These are phyloP conservation scores for Ciconia nigra DNA, from an alignment of 2,797 vertebrate species.

Conservation along the genomic window DNA sequence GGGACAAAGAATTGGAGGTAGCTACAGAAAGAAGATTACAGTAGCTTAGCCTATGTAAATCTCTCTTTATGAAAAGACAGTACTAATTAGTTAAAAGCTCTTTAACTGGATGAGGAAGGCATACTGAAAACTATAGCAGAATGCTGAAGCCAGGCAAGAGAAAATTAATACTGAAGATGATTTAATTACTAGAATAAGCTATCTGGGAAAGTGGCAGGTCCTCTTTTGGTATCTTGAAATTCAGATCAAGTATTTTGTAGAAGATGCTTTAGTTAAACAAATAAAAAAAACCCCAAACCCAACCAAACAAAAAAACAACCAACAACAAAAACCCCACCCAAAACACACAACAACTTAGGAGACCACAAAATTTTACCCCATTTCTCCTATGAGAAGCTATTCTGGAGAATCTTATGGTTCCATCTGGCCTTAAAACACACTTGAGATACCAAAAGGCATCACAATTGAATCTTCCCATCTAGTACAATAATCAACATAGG, in stretches of 20 bases:
- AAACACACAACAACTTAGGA: neutral
- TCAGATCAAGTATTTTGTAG: neutral
- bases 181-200: neutral
- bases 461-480: neutral
- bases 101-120: neutral
- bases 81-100: neutral
- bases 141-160: neutral
- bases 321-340: neutral
- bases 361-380: neutral
- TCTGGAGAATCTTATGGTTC: neutral
- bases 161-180: neutral
- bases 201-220: neutral
- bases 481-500: neutral
- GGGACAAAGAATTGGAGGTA: neutral
- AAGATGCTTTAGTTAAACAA: neutral
- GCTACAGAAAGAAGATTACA: neutral
- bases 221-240: neutral
- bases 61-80: neutral
- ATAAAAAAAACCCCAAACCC: neutral
- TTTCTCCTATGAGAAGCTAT: neutral
- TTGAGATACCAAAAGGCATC: neutral
- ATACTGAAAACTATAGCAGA: neutral
- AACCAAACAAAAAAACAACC: neutral
- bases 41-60: neutral
- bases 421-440: neutral